Conservation (phyloP, 2,888 invertebrate species). For the Gastracanthus pulcherrimus region DNA sequence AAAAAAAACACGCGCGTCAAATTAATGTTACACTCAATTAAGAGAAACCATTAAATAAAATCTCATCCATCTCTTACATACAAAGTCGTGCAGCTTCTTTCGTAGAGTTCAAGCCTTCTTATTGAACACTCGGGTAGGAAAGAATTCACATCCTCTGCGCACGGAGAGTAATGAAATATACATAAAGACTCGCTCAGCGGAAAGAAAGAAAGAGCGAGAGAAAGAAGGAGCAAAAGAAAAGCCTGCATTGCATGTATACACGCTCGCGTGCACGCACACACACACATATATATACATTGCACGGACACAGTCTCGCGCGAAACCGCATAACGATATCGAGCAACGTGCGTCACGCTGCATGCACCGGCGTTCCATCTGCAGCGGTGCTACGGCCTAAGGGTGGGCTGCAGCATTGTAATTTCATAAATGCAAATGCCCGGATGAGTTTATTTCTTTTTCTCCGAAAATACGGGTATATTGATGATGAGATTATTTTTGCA, state of each 20-base stretch:
- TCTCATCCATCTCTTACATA: too few species aligned
- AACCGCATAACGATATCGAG: background rate
- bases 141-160: background rate
- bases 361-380: slow-evolving; percentile 2
- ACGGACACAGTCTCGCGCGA: too few species aligned
- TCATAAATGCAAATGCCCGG: slow-evolving; percentile 32
- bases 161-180: slow-evolving; percentile 32
- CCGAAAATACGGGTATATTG: background rate
- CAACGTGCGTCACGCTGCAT: slow-evolving; percentile 31
- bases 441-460: background rate
- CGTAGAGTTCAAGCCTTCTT: background rate
- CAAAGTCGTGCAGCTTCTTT: background rate
- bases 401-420: slow-evolving; percentile 22
- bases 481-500: too few species aligned
- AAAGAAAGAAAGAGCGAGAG: too few species aligned
- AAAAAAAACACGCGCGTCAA: too few species aligned
- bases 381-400: slow-evolving; percentile 9
- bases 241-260: slow-evolving; percentile 6
- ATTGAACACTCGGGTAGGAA: background rate
- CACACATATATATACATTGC: background rate
- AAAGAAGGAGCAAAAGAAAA: slow-evolving; percentile 11
- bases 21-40: too few species aligned
- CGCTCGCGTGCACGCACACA: background rate
- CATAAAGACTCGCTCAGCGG: slow-evolving; percentile 15
- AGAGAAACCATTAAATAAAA: too few species aligned